A percentile compares a stretch with the other conserved stretches of the same genome.
Evolutionary conservation across 2,113 vertebrate species (phyloP).

Genomic region (Madoqua kirkii): DNA sequence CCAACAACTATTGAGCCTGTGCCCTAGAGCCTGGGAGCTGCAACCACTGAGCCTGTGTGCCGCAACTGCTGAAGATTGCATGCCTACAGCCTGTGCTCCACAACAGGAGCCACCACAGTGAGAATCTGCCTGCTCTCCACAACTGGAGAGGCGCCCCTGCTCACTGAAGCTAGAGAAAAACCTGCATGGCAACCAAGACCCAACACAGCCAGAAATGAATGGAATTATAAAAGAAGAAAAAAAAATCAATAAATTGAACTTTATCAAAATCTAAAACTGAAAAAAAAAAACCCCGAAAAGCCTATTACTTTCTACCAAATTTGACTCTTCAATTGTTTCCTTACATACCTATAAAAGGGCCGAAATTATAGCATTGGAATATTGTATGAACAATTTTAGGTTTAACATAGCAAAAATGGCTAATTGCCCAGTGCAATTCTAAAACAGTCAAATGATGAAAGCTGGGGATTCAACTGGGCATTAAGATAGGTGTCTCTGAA

Average conservation of each 20-base stretch:
- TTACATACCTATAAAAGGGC: not conserved
- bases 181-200: not conserved
- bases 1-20: not conserved
- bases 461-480: not conserved
- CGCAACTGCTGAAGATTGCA: fast-evolving
- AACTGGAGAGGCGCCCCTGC: not conserved
- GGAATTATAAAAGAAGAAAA: not conserved
- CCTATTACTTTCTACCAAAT: not conserved
- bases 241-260: not conserved
- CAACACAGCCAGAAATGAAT: not conserved
- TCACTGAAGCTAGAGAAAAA: not conserved
- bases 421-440: not conserved
- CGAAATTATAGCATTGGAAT: not conserved
- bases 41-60: not conserved
- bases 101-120: not conserved
- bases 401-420: not conserved
- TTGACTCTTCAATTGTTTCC: not conserved
- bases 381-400: not conserved
- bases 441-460: not conserved
- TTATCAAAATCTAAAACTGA: not conserved
- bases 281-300: not conserved
- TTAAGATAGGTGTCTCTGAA: not conserved
- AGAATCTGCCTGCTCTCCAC: not conserved
- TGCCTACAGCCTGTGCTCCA: not conserved
- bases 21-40: not conserved